A percentile compares a stretch with the other conserved stretches of the same genome.
These are phyloP conservation scores for Cassiopea xamachana DNA, from an alignment of 30 jellyfish, hydroid and myxozoan species.

Conservation along the genomic window DNA sequence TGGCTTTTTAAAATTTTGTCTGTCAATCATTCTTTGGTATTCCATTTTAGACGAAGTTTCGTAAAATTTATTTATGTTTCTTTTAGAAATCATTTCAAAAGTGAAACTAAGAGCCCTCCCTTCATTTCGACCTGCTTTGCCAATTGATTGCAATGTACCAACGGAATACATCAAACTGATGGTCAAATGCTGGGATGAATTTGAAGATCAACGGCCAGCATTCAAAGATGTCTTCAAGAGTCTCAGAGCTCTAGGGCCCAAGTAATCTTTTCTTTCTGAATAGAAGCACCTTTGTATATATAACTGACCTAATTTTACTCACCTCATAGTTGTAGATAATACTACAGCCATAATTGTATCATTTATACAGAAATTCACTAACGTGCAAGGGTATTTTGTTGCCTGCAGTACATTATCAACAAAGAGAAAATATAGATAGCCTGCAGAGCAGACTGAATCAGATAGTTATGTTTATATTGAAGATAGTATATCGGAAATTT, in stretches of 20 bases:
- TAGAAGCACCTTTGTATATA: background rate
- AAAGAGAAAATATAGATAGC: no score
- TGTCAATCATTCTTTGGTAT: no score
- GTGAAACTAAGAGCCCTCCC: constrained; percentile 64
- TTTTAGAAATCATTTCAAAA: constrained; percentile 70
- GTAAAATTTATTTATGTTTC: background rate
- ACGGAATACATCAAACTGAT: constrained; percentile 55
- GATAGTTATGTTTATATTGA: no score
- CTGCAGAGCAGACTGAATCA: no score
- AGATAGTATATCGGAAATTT: no score
- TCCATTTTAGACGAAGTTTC: background rate
- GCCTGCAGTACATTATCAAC: no score
- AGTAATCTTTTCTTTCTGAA: background rate
- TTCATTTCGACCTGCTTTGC: constrained; percentile 77
- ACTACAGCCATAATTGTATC: no score
- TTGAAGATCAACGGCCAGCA: constrained; percentile 74
- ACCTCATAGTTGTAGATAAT: background rate
- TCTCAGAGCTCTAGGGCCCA: constrained; percentile 65
- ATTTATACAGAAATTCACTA: no score
- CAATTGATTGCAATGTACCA: constrained; percentile 78
- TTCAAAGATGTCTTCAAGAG: constrained; percentile 67
- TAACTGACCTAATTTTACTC: background rate
- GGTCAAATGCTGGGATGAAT: constrained; percentile 88
- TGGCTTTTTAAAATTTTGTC: no score
- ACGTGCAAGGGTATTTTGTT: no score